Percentiles rank a stretch among this genome's conserved stretches.
Evolutionary conservation across 2,888 invertebrate species (phyloP).

Genomic region (Diarsia dahlii): DNA sequence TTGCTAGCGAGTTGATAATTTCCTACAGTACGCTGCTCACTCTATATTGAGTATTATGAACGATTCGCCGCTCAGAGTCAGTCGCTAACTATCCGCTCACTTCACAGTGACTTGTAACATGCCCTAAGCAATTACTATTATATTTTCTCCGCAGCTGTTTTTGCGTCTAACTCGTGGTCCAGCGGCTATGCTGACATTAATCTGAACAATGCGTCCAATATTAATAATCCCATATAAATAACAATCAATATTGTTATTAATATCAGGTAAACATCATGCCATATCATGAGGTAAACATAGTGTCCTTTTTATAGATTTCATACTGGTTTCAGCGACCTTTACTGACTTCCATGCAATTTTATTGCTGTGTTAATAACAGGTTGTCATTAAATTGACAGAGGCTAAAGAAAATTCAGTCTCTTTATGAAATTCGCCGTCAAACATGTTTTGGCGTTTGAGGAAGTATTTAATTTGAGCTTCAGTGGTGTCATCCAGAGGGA

Average conservation of each 20-base stretch:
- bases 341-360: constrained; percentile 12
- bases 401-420: neutral
- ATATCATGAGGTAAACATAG: constrained; percentile 17
- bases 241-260: constrained; percentile 4
- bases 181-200: neutral
- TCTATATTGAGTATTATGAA: neutral
- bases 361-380: constrained; percentile 1
- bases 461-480: constrained; percentile 3
- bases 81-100: neutral
- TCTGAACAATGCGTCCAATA: neutral
- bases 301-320: constrained; percentile 32
- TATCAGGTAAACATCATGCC: neutral
- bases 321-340: constrained; percentile 45
- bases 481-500: neutral
- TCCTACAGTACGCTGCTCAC: neutral
- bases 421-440: neutral
- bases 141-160: neutral
- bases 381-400: constrained; percentile 7
- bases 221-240: constrained; percentile 6
- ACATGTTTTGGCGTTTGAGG: neutral
- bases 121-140: neutral
- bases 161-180: neutral
- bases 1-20: neutral
- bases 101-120: neutral
- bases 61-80: neutral